These are phyloP conservation scores for Globodera rostochiensis DNA, from an alignment of 1,140 invertebrate species.

Conservation along the genomic window DNA sequence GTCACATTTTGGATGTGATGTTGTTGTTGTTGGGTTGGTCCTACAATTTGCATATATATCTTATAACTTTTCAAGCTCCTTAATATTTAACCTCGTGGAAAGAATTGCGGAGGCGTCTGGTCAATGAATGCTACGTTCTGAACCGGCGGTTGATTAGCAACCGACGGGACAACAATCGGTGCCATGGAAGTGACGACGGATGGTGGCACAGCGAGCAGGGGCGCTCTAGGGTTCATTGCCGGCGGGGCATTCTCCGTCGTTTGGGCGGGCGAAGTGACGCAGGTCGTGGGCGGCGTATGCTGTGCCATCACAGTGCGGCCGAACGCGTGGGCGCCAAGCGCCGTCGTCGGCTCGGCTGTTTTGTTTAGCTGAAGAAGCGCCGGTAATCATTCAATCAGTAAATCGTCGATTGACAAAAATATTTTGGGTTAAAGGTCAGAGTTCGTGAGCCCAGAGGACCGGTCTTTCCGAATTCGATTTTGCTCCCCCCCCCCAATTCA, in stretches of 20 bases:
- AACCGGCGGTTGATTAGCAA: not conserved
- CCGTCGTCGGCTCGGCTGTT: slow-evolving; percentile 39
- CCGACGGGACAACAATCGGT: not conserved
- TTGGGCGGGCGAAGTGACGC: not conserved
- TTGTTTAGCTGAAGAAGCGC: not conserved
- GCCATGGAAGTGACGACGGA: not conserved
- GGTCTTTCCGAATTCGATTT: too few species aligned
- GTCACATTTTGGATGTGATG: slow-evolving; percentile 53
- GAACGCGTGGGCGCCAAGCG: slow-evolving; percentile 48
- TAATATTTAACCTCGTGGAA: not conserved
- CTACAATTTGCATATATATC: not conserved
- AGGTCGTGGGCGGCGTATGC: not conserved
- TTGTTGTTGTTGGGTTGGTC: not conserved
- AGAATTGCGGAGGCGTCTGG: not conserved
- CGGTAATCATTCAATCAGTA: too few species aligned
- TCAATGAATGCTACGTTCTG: not conserved
- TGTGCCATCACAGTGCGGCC: slow-evolving; percentile 15
- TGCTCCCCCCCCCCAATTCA: too few species aligned
- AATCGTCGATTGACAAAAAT: too few species aligned
- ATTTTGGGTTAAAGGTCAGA: too few species aligned
- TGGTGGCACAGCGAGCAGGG: slow-evolving; percentile 24
- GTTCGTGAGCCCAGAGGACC: too few species aligned
- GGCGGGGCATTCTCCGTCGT: slow-evolving; percentile 9
- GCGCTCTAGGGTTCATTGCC: not conserved
- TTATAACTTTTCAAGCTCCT: not conserved